Conservation (phyloP, 2,888 invertebrate genomes). For the Agelastica alni region DNA sequence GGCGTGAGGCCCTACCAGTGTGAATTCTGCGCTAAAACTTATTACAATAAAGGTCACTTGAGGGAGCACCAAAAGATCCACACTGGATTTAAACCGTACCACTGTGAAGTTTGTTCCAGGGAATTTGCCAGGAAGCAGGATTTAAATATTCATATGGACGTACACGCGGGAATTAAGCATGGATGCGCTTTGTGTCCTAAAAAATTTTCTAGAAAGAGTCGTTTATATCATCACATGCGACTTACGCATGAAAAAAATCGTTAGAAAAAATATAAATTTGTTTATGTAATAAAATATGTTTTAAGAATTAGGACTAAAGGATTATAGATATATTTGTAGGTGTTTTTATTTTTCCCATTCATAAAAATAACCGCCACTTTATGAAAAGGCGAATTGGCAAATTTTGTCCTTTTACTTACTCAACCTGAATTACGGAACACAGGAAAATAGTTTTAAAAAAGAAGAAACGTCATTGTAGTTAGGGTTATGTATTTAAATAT, state of each 20-base stretch:
- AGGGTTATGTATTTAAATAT: no score
- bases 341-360: no score
- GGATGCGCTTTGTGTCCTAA: constrained; percentile 9
- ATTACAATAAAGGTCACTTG: constrained; percentile 17
- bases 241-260: constrained; percentile 3
- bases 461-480: no score
- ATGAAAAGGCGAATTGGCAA: no score
- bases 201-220: constrained; percentile 15
- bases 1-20: constrained; percentile 11
- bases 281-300: no score
- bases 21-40: constrained; percentile 19
- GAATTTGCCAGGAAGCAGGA: constrained; percentile 19
- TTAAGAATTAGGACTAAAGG: no score
- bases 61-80: constrained; percentile 20
- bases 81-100: constrained; percentile 13
- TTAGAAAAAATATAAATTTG: no score
- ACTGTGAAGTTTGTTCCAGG: constrained; percentile 14
- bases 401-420: no score
- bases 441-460: no score
- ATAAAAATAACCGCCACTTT: no score
- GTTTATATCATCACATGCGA: constrained; percentile 13
- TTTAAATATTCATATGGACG: constrained; percentile 19
- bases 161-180: constrained; percentile 16
- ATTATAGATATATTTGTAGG: no score
- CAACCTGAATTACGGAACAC: no score